Evolutionary conservation across 2,797 vertebrate genomes (phyloP).

Genomic region (Eleutherodactylus coqui): DNA sequence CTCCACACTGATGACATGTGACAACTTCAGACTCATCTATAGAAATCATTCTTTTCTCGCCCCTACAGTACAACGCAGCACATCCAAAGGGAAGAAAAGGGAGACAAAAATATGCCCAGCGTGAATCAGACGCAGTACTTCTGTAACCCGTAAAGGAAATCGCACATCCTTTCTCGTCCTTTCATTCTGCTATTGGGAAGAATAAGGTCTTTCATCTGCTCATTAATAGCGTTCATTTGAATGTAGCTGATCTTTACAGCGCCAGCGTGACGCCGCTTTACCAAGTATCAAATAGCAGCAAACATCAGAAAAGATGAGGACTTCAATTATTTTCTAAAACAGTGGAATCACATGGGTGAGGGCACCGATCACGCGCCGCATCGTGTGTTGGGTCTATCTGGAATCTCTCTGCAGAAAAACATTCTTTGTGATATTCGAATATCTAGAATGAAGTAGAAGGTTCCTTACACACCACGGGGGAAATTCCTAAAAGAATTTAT

Average conservation of each 20-base stretch:
- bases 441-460: not conserved
- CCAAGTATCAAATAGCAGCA: constrained; percentile 32
- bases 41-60: not conserved
- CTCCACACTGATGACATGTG: not conserved
- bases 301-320: constrained; percentile 37
- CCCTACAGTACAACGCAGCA: constrained; percentile 11
- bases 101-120: constrained; percentile 47
- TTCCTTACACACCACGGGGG: too few species aligned
- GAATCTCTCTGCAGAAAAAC: not conserved
- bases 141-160: constrained; percentile 49
- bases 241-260: constrained; percentile 36
- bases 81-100: constrained; percentile 34
- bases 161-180: constrained; percentile 29
- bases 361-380: not conserved
- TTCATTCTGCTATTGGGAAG: constrained; percentile 44
- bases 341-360: not conserved
- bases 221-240: constrained; percentile 57
- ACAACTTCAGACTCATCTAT: not conserved
- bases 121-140: constrained; percentile 11
- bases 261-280: constrained; percentile 18
- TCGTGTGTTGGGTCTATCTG: not conserved
- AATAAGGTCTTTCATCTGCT: constrained; percentile 56
- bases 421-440: not conserved
- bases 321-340: constrained; percentile 41
- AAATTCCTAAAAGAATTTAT: too few species aligned